Evolutionary conservation across 2,888 invertebrate species (phyloP), one percentile per base, ranked within the genome.

Genomic region (Temnothorax ravouxi): DNA sequence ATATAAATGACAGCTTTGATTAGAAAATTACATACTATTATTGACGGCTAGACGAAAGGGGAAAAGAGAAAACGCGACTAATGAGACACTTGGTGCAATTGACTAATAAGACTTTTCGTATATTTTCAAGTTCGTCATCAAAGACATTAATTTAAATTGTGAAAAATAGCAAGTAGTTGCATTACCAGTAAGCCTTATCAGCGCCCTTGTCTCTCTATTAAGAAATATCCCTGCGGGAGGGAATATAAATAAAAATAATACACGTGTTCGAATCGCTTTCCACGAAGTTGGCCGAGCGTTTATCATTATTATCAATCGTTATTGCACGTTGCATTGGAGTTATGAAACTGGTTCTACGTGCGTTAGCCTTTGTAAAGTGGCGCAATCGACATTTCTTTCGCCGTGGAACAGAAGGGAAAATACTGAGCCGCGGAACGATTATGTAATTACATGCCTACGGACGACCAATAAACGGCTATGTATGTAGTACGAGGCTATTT

Each of bases 381-480:
- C 69, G 77, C 59, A 79, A 79, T 69, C 52, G 59, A 83, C 62
- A 59, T 79, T 83, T 61, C 62, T 62, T 34, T 47, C 61, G 62
- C 44, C 54, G 47, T 13, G 21, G 34, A 52, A 62, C 66, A 64
- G 38, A 29, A 79, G 54, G 61, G 47, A 69, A 79, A 79, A 71
- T 71, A 38, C 41, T 69, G 38, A 76, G 34, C 47, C 52, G 41
- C 82, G 64, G 54, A 38, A 61, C 67, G 71, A 79, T 85, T 85
- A 83, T 79, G 52, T 85, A 85, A 85, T 83, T 77, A 83, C 47
- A 75, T 50, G 62, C 8, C 61, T 85, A 54, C 69, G 61, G 67
- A 69, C 38, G 64, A 38, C 25, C 38, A 59, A 62, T 50, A 59
- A 77, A 66, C 6, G 56, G 25, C 59, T 38, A n/a, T n/a, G 6